Conservation (phyloP, 1,140 invertebrate species). For the Harpegnathos saltator region DNA sequence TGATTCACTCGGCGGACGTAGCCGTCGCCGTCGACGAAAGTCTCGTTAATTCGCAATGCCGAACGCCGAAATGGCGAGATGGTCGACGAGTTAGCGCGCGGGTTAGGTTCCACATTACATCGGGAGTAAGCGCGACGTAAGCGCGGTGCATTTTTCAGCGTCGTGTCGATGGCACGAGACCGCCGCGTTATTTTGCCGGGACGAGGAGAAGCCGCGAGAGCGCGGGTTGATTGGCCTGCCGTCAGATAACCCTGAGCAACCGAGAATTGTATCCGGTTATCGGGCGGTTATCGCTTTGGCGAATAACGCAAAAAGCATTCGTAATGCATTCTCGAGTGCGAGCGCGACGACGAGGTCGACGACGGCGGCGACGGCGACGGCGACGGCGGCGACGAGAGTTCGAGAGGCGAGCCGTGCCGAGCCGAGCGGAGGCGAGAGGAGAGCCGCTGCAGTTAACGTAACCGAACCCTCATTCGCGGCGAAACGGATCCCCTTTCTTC, state of each 20-base stretch:
- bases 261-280: slow-evolving; percentile 80
- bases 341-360: neutral
- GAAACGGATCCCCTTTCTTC: slow-evolving; percentile 41
- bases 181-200: slow-evolving; percentile 56
- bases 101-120: too few species aligned
- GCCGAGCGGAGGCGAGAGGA: neutral
- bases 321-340: slow-evolving; percentile 48
- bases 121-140: too few species aligned
- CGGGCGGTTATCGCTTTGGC: slow-evolving; percentile 75
- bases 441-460: slow-evolving; percentile 38
- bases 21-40: too few species aligned
- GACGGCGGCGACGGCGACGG: neutral
- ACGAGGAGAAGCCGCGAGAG: slow-evolving; percentile 53
- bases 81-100: too few species aligned
- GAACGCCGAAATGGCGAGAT: too few species aligned
- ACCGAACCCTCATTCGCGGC: slow-evolving; percentile 45
- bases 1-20: too few species aligned
- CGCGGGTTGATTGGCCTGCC: slow-evolving; percentile 80
- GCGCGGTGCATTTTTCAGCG: slow-evolving; percentile 19
- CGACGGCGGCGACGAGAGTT: too few species aligned
- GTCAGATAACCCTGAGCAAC: slow-evolving; percentile 80
- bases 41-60: too few species aligned
- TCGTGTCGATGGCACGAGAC: slow-evolving; percentile 27
- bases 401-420: neutral
- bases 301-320: slow-evolving; percentile 68